Percentiles rank a stretch among this genome's conserved stretches.
phyloP scores from a whole-genome alignment of 2,888 invertebrate species.

The Protodeltote pygarga region DNA sequence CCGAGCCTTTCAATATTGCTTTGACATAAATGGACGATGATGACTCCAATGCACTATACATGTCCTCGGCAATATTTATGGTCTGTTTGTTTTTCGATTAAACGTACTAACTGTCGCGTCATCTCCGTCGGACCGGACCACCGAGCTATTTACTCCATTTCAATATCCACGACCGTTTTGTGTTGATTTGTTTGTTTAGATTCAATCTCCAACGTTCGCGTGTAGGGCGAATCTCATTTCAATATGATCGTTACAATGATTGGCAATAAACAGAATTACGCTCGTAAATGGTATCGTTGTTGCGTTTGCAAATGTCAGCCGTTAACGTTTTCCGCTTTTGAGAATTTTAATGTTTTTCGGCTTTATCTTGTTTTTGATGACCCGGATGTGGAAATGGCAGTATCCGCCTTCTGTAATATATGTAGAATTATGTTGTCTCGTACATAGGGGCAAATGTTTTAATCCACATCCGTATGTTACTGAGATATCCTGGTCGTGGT shows the following conservation, averaged over 20 bases:
- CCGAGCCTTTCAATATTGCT: slow-evolving; percentile 19
- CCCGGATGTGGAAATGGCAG: slow-evolving; percentile 18
- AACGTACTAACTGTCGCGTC: slow-evolving; percentile 56
- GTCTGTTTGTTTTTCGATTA: slow-evolving; percentile 70
- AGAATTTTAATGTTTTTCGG: slow-evolving; percentile 13
- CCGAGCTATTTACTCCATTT: slow-evolving; percentile 62
- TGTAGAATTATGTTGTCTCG: not conserved
- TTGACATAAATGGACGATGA: slow-evolving; percentile 21
- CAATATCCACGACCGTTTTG: slow-evolving; percentile 55
- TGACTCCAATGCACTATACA: slow-evolving; percentile 32
- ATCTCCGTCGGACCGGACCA: slow-evolving; percentile 46
- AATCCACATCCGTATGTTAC: no score
- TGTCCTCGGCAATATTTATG: slow-evolving; percentile 54
- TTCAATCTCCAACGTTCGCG: slow-evolving; percentile 46
- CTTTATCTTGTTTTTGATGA: slow-evolving; percentile 24
- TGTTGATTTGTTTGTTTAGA: slow-evolving; percentile 63
- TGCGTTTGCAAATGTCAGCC: slow-evolving; percentile 31
- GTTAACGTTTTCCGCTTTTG: slow-evolving; percentile 26
- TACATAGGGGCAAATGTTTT: slow-evolving; percentile 5
- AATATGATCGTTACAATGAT: slow-evolving; percentile 46
- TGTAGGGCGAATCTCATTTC: slow-evolving; percentile 38
- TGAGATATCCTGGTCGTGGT: no score
- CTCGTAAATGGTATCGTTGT: slow-evolving; percentile 40
- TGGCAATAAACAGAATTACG: slow-evolving; percentile 41
- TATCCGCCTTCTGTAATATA: slow-evolving; percentile 13